A percentile compares a stretch with the other conserved stretches of the same genome.
Conservation (phyloP, 2,888 invertebrate species). For the Sericinus montela region DNA sequence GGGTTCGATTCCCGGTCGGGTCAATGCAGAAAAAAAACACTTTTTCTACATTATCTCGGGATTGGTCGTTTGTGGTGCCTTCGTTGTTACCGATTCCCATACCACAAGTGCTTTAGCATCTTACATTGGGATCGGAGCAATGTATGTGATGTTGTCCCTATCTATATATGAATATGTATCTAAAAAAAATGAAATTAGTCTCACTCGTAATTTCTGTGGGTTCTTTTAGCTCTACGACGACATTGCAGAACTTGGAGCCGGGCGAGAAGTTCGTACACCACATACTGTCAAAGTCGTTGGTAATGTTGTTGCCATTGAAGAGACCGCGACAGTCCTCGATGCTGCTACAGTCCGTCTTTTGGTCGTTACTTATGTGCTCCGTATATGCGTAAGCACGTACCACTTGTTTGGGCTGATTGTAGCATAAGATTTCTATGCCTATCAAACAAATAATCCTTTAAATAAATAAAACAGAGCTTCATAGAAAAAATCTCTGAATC, state of each 20-base stretch:
- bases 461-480: too few species aligned
- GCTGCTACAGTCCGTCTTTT: constrained; percentile 31
- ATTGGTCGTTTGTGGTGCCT: too few species aligned
- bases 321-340: constrained; percentile 72
- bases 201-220: constrained; percentile 60
- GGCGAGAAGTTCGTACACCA: constrained; percentile 74
- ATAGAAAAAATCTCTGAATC: too few species aligned
- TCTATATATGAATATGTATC: too few species aligned
- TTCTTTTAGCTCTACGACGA: constrained; percentile 58
- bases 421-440: constrained; percentile 71
- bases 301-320: constrained; percentile 84
- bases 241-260: constrained; percentile 53
- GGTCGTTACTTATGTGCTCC: constrained; percentile 42
- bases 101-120: too few species aligned
- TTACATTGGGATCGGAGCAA: too few species aligned
- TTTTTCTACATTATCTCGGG: too few species aligned
- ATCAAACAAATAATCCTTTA: constrained; percentile 21
- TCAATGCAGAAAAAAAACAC: too few species aligned
- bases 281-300: constrained; percentile 83
- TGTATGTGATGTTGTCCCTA: too few species aligned
- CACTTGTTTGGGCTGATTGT: constrained; percentile 45
- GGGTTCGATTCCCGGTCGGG: too few species aligned
- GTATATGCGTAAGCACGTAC: constrained; percentile 59
- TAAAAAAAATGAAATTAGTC: constrained; percentile 14
- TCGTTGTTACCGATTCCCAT: too few species aligned